Base-by-base conservation (phyloP, 2,888 invertebrate species). In the Pyrocoelia pectoralis region DNA sequence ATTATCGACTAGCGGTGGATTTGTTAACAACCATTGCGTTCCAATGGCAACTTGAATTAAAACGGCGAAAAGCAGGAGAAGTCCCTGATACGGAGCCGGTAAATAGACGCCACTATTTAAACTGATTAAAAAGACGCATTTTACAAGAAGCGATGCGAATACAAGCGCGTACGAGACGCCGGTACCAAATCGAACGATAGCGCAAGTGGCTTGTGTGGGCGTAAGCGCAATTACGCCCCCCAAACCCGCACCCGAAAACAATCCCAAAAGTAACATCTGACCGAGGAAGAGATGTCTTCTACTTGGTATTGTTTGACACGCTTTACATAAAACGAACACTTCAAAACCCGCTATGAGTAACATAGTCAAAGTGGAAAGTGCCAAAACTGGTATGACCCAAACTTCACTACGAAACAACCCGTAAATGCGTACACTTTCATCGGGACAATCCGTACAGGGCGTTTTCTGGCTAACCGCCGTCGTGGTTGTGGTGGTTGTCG, bases 51-150 rank as follows among this genome's bases (percentile, higher is more conserved):
- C 89, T 84, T 95, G 95, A 69, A 96, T 95, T 78, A 94, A 88
- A 63, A 96, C 92, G 18, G 95, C 94, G 79, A 97, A 97, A 74
- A 95, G 88, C 70, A 97, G 85, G 72, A 97, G 86, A 19, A 97
- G 86, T 68, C 90, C 92, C 83, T 97, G 97, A 81, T 97, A 97
- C 10, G 94, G 92, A 5, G 96, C 95, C 56, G 95, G 95, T 57
- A 97, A 85, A 79, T 97, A 96, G 52, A 95, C 94, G 66, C 93
- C 95, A 56, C 93, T 90, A 81, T 96, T 95, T 66, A 96, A 87
- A 77, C 95, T 95, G 71, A 97, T 88, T 65, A 97, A 87, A 80
- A 97, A 96, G 71, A 97, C 94, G 81, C 95, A 93, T 83, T 97
- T 97, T 69, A 97, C 97, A 73, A 97, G 86, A 52, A 97, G 86